phyloP scores from a whole-genome alignment of 2,888 invertebrate genomes.

The Cephus spinipes region DNA sequence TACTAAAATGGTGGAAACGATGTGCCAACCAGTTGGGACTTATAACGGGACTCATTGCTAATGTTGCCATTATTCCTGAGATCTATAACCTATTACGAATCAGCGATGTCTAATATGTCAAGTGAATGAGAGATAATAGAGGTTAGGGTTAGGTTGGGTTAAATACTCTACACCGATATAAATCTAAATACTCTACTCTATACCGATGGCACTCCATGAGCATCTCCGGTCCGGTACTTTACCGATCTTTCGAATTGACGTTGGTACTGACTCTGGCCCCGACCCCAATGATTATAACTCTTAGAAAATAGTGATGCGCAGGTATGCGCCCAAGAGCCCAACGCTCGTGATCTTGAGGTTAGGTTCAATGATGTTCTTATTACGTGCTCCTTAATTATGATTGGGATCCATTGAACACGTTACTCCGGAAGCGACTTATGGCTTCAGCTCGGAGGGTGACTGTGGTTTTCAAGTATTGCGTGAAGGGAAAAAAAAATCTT shows the following conservation, averaged over 20 bases:
- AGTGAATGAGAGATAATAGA: neutral
- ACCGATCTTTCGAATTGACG: neutral
- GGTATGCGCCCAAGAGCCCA: neutral
- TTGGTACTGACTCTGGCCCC: constrained; percentile 25
- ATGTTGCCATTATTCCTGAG: neutral
- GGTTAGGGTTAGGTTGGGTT: neutral
- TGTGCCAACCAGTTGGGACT: neutral
- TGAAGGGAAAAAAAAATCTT: neutral
- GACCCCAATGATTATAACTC: constrained; percentile 59
- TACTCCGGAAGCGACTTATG: neutral
- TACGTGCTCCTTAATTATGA: neutral
- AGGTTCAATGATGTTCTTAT: neutral
- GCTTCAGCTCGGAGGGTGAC: neutral
- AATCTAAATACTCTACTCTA: neutral
- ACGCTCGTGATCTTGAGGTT: neutral
- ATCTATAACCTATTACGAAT: neutral
- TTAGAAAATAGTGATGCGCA: constrained; percentile 25
- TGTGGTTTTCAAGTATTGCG: neutral
- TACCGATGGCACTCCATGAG: neutral
- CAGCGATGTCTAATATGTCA: neutral
- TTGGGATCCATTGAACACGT: neutral
- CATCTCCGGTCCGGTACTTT: neutral
- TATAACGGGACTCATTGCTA: neutral
- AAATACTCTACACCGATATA: neutral
- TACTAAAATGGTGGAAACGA: neutral